Evolutionary conservation across 2,888 invertebrate species (phyloP), one percentile per base, ranked within the genome.

Genomic region (Lycia hirtaria): DNA sequence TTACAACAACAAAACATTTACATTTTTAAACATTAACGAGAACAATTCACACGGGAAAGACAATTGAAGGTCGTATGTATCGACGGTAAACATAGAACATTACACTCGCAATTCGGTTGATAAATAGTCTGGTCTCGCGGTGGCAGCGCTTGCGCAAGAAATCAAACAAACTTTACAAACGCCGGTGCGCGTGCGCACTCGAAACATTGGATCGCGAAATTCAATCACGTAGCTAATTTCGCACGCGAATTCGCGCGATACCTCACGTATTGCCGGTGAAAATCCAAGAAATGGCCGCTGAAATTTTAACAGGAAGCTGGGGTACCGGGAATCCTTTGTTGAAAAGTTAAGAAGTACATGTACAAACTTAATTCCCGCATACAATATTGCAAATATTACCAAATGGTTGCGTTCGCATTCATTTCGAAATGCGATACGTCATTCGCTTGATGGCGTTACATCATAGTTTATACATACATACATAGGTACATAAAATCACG

Each of bases 161-260:
- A 47, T 14, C 15, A 47, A 47, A 47, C 15, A 48, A 30, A 20
- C 20, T 28, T 19, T 75, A 73, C 71, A 79, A 72, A 72, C 68
- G 65, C 60, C 68, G 65, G 69, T 64, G 60, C 59, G 59, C 54
- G 50, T 26, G 49, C 71, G 70, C 71, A 73, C 76, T 77, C 70
- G 61, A 73, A 80, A 78, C 78, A 73, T 76, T 65, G 77, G 81
- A 80, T 79, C 68, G 72, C 72, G 65, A 75, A 80, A 81, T 83
- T 78, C 69, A 78, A 81, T 81, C 85, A 86, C 81, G 83, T 78
- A 69, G 68, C 73, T 74, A 72, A 81, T 74, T 80, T 79, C 71
- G 72, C 75, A 71, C 72, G 72, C 35, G 26, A 37, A 44, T 43
- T 28, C 14, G 26, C 24, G 33, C 69, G 68, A 76, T 76, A 79